Evolutionary conservation across 2,797 vertebrate genomes (phyloP), one percentile per base, ranked within the genome.

Genomic region (Australoheros facetus): DNA sequence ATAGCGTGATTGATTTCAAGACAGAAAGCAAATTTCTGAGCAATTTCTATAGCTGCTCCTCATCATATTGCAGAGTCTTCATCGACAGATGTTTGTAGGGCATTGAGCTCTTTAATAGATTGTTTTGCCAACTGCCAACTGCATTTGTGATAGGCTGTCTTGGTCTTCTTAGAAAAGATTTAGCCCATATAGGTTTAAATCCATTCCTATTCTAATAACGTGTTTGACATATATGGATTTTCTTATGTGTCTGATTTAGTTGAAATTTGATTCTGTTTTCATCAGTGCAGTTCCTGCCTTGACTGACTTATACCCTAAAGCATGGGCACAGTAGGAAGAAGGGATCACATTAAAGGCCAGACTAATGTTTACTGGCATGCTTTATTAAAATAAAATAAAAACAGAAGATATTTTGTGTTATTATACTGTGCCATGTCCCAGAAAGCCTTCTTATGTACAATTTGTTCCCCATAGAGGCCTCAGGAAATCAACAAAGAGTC

Each of bases 1-100:
- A 73, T 2, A 9, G 16, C 26, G 10, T 6, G 42, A 69, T 51
- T 69, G 64, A 69, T 51, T 69, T 23, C 51, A 7, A n/a, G 26
- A 69, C 42, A 69, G 3, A 66, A 69, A 69, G 42, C 64, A 69
- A 51, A 69, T 51, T 69, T 69, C 39, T 51, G 62, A 69, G 42
- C 62, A 51, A 6, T 69, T 51, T 69, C 42, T 69, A 51, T 19
- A 30, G 42, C 64, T 51, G 64, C 26, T 51, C 42, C 64, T 30
- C 64, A 69, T 69, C 42, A 69, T n/a, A 17, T 17, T 51, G 26
- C 48, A 51, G 48, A 19, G 48, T 17, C 48, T 51, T 19, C 57
- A 19, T n/a, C 30, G 16, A 51, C 48, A 51, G 48, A 69, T 69
- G 64, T 8, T 69, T 30, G 45, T 13, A 11, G 23, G 42, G 42